Percentiles rank a stretch among this genome's conserved stretches.
These are phyloP conservation scores for Psilopogon haemacephalus DNA, from an alignment of 2,113 vertebrate genomes.

Conservation along the genomic window DNA sequence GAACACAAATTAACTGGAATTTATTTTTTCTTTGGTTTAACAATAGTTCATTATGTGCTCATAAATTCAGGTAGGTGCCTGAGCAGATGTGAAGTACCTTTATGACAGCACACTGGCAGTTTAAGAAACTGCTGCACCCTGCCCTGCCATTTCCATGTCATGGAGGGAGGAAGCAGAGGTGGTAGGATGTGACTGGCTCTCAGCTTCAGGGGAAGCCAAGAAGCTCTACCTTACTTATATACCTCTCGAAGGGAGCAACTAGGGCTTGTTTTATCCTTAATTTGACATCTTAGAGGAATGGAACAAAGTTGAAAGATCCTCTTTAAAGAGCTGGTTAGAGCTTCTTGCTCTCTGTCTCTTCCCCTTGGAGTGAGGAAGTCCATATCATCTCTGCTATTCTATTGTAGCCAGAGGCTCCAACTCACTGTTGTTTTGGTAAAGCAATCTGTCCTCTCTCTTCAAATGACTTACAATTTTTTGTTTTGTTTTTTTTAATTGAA, in stretches of 20 bases:
- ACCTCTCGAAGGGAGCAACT: conserved; percentile 1
- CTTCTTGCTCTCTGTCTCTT: neutral
- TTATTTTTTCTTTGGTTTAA: neutral
- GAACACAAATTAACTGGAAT: neutral
- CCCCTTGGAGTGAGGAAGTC: neutral
- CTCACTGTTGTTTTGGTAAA: neutral
- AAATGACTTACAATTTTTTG: neutral
- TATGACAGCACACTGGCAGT: neutral
- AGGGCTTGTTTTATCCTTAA: conserved; percentile 7
- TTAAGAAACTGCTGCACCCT: neutral
- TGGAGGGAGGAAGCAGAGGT: neutral
- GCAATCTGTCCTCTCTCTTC: neutral
- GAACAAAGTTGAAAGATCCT: conserved; percentile 23
- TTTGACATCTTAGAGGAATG: conserved; percentile 30
- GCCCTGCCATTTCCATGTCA: neutral
- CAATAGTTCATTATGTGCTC: neutral
- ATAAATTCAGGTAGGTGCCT: neutral
- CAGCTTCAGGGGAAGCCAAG: neutral
- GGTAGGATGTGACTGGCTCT: neutral
- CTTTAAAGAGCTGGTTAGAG: conserved; percentile 1
- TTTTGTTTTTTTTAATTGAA: neutral
- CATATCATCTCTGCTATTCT: neutral
- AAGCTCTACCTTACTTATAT: conserved; percentile 21
- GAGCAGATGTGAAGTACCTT: neutral
- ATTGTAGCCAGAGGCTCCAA: neutral